These are phyloP conservation scores for Chaenogobius annularis DNA, from an alignment of 2,113 vertebrate genomes.

Conservation along the genomic window DNA sequence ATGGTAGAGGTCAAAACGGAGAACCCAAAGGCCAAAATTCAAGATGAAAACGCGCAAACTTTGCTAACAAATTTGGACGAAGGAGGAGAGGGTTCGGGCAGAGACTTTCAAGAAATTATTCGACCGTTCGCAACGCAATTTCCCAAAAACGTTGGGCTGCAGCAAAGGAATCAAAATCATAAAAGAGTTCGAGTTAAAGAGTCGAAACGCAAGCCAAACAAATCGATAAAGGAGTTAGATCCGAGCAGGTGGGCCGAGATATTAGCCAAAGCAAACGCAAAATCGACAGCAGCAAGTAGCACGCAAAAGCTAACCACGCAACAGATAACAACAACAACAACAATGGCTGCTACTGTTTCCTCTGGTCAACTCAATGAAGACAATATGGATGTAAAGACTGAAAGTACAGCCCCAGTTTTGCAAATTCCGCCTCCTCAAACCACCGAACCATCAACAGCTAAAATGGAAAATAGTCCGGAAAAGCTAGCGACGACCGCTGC, in stretches of 20 bases:
- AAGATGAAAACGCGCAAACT: constrained; percentile 18
- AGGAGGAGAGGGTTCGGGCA: constrained; percentile 74
- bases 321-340: constrained; percentile 16
- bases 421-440: constrained; percentile 18
- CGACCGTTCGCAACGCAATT: constrained; percentile 53
- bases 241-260: constrained; percentile 75
- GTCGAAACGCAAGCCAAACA: constrained; percentile 69
- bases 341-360: background rate
- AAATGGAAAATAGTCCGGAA: constrained; percentile 5
- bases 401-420: constrained; percentile 24
- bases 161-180: constrained; percentile 41
- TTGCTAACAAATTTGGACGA: constrained; percentile 38
- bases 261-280: constrained; percentile 70
- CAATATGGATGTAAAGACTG: background rate
- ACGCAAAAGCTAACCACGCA: constrained; percentile 14
- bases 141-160: constrained; percentile 50
- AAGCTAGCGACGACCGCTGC: constrained; percentile 25
- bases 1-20: constrained; percentile 61
- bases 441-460: constrained; percentile 19
- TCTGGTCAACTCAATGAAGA: background rate
- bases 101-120: constrained; percentile 67
- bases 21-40: constrained; percentile 41
- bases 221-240: constrained; percentile 74
- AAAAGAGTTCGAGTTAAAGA: constrained; percentile 64
- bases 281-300: constrained; percentile 48